Conservation (phyloP, 1,140 invertebrate genomes). For the Drosophila lacteicornis region DNA sequence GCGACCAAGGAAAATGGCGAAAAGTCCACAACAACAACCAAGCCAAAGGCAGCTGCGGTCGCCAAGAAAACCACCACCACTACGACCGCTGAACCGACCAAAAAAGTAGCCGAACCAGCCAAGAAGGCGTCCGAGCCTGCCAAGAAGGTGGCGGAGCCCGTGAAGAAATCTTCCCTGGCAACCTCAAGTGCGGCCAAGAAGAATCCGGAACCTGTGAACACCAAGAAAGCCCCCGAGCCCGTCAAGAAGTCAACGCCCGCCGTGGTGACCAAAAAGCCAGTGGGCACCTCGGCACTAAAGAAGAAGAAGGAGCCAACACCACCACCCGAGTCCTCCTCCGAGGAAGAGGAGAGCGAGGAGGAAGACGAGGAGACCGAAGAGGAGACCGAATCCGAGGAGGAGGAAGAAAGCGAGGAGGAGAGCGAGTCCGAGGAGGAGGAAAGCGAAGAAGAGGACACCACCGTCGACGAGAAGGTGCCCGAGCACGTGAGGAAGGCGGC, state of each 20-base stretch:
- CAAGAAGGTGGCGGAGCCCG: conserved; percentile 43
- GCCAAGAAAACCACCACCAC: conserved; percentile 39
- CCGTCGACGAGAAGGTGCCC: conserved; percentile 67
- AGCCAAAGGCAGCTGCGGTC: conserved; percentile 38
- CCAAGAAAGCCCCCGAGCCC: conserved; percentile 59
- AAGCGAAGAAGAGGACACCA: conserved; percentile 56
- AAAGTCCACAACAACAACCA: conserved; percentile 44
- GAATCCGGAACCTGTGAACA: conserved; percentile 48
- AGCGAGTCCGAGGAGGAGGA: conserved; percentile 61
- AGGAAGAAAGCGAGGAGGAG: conserved; percentile 67
- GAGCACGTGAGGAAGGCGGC: conserved; percentile 73
- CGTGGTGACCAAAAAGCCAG: conserved; percentile 45
- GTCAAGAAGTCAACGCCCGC: conserved; percentile 53
- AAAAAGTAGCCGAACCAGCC: conserved; percentile 24
- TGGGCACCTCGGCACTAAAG: conserved; percentile 37
- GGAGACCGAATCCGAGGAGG: conserved; percentile 60
- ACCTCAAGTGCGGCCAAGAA: conserved; percentile 53
- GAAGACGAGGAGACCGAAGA: conserved; percentile 73
- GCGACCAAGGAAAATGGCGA: conserved; percentile 79
- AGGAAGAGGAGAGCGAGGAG: conserved; percentile 66
- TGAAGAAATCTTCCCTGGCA: conserved; percentile 43
- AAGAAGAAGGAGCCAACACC: conserved; percentile 80
- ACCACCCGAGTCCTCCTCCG: conserved; percentile 72
- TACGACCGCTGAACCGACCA: conserved; percentile 31
- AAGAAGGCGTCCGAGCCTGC: conserved; percentile 23